phyloP scores from a whole-genome alignment of 1,140 invertebrate genomes.

The Drosophila pectinifera region DNA sequence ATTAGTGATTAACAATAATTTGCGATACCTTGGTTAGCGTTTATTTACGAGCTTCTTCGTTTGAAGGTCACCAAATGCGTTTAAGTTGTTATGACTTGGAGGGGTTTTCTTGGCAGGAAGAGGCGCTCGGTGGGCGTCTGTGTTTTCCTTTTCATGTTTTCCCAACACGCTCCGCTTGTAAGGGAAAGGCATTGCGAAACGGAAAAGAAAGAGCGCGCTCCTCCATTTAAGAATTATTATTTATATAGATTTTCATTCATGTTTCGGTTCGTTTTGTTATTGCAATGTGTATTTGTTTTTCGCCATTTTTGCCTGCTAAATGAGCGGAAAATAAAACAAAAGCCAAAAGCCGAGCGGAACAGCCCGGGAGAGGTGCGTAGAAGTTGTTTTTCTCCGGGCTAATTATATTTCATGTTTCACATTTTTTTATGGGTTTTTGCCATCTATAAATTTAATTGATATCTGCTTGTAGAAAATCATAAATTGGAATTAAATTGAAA shows the following conservation, averaged over 20 bases:
- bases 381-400: conserved; percentile 35
- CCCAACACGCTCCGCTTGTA: conserved; percentile 37
- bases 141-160: conserved; percentile 51
- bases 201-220: conserved; percentile 3
- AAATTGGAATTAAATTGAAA: conserved; percentile 33
- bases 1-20: conserved; percentile 74
- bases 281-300: conserved; percentile 30
- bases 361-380: conserved; percentile 1
- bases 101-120: conserved; percentile 7
- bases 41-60: conserved; percentile 64
- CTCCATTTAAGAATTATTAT: conserved; percentile 64
- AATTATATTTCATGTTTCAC: conserved; percentile 64
- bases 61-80: conserved; percentile 75
- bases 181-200: conserved; percentile 17
- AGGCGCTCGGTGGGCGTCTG: conserved; percentile 32
- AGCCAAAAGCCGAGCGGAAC: conserved; percentile 10
- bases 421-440: conserved; percentile 37
- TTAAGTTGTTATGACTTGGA: conserved; percentile 51
- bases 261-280: conserved; percentile 61
- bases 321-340: conserved; percentile 38
- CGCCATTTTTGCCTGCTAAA: conserved; percentile 22
- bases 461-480: conserved; percentile 20
- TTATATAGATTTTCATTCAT: conserved; percentile 80
- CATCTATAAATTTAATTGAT: conserved; percentile 42
- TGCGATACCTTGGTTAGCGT: conserved; percentile 51